Conservation (phyloP, 2,888 invertebrate genomes). For the Hyposoter didymator region DNA sequence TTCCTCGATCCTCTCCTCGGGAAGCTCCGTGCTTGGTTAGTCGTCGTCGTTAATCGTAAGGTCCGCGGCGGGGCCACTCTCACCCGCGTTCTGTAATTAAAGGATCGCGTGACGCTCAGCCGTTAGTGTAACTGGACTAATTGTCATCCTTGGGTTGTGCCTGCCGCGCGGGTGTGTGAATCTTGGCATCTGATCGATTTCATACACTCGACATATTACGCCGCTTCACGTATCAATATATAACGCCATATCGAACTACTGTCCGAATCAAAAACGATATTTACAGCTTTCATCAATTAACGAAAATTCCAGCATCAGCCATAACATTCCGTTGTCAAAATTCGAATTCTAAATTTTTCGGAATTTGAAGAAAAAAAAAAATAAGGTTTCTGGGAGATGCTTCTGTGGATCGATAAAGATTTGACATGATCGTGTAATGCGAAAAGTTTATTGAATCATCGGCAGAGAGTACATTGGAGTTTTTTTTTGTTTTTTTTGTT, state of each 20-base stretch:
- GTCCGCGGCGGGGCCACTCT: slow-evolving; percentile 59
- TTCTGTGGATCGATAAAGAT: not conserved
- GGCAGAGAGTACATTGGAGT: not conserved
- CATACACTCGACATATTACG: slow-evolving; percentile 18
- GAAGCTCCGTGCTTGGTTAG: slow-evolving; percentile 50
- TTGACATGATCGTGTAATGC: not conserved
- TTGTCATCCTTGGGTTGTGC: slow-evolving; percentile 70
- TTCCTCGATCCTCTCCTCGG: slow-evolving; percentile 40
- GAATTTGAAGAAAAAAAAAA: too few relatives aligned
- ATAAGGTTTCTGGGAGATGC: not conserved
- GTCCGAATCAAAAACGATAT: not conserved
- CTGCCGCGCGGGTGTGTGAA: slow-evolving; percentile 44
- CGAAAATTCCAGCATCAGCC: not conserved
- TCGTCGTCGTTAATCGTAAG: slow-evolving; percentile 68
- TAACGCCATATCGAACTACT: not conserved
- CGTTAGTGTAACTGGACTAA: slow-evolving; percentile 73
- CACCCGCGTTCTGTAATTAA: slow-evolving; percentile 70
- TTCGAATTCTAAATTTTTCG: too few relatives aligned
- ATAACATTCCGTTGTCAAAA: not conserved
- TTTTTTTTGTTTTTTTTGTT: too few relatives aligned
- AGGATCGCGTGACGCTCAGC: slow-evolving; percentile 71
- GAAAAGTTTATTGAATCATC: not conserved
- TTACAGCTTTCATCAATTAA: not conserved
- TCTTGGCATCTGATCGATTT: slow-evolving; percentile 62
- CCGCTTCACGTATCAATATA: not conserved